Percentiles rank a stretch among this genome's conserved stretches.
Conservation (phyloP, 1,140 invertebrate species). For the Rhopalosiphum padi region DNA sequence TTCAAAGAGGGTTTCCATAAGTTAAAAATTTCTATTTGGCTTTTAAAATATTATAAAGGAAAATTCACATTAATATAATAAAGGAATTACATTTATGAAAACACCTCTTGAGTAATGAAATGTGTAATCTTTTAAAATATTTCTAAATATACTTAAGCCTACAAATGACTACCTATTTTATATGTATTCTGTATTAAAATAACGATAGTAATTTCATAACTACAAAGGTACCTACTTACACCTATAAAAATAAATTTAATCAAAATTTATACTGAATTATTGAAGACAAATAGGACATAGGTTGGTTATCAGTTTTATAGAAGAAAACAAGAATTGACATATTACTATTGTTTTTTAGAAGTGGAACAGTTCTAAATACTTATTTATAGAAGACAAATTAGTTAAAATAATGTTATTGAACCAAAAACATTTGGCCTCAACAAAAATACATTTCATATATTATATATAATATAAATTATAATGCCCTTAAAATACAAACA, state of each 20-base stretch:
- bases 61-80: neutral
- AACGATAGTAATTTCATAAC: neutral
- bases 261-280: neutral
- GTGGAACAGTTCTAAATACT: neutral
- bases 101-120: neutral
- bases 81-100: conserved; percentile 7
- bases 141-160: neutral
- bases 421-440: neutral
- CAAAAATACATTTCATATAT: neutral
- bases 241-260: neutral
- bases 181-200: neutral
- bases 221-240: neutral
- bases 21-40: neutral
- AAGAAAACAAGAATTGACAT: neutral
- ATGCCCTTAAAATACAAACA: neutral
- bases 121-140: neutral
- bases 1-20: conserved; percentile 44
- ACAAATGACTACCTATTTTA: neutral
- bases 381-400: neutral
- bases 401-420: neutral
- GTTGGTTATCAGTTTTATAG: neutral
- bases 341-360: neutral
- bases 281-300: neutral
- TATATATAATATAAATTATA: neutral
- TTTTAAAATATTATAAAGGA: neutral